These are phyloP conservation scores for Dysmachus trigonus DNA, from an alignment of 2,888 invertebrate genomes.

Conservation along the genomic window DNA sequence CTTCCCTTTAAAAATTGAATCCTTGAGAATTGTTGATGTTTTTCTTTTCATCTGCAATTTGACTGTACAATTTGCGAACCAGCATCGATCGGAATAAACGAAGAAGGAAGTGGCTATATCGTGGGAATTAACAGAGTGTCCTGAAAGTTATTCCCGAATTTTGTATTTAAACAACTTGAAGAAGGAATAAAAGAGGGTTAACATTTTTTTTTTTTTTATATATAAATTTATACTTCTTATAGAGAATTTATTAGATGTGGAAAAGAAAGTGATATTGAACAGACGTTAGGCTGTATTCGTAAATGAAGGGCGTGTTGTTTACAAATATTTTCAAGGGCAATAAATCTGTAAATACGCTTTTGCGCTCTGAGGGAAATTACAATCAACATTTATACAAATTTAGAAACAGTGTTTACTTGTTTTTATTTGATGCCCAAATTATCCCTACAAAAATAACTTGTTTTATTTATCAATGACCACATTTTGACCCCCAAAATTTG, in stretches of 20 bases:
- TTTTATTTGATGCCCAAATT: too few species aligned
- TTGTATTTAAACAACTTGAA: neutral
- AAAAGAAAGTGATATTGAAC: neutral
- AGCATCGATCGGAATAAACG: neutral
- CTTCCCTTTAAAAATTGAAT: neutral
- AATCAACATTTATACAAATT: too few species aligned
- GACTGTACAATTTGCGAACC: neutral
- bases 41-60: neutral
- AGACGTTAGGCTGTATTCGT: neutral
- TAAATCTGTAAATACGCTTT: too few species aligned
- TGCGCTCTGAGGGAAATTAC: too few species aligned
- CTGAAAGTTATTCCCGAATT: neutral
- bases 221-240: neutral
- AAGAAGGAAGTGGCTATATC: neutral
- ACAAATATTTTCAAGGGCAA: too few species aligned
- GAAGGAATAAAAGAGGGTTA: neutral
- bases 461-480: too few species aligned
- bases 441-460: too few species aligned
- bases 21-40: neutral
- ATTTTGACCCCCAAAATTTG: too few species aligned
- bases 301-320: too few species aligned
- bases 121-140: neutral
- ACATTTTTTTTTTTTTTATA: neutral
- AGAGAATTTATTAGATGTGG: neutral
- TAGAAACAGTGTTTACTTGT: too few species aligned